A percentile compares a stretch with the other conserved stretches of the same genome.
These are phyloP conservation scores for Botia kubotai DNA, from an alignment of 2,797 vertebrate species.

Conservation along the genomic window DNA sequence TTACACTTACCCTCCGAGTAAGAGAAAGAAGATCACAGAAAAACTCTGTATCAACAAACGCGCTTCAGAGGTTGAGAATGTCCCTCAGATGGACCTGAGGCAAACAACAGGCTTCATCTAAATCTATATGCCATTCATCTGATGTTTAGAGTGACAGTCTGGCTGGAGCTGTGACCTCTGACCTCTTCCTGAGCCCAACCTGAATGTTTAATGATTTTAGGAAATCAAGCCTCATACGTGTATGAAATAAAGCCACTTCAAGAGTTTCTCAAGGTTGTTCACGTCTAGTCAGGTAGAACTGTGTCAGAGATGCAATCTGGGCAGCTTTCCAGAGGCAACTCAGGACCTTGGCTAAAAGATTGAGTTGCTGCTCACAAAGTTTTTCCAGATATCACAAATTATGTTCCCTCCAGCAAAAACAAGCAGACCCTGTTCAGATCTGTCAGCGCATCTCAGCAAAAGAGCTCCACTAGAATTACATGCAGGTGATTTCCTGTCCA, in stretches of 20 bases:
- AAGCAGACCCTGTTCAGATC: conserved; percentile 26
- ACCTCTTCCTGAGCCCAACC: neutral
- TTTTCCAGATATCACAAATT: conserved; percentile 50
- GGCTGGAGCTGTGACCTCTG: neutral
- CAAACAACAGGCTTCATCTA: neutral
- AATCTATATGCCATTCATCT: neutral
- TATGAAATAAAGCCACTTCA: conserved; percentile 27
- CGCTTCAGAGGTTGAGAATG: neutral
- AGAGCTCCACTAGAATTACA: conserved; percentile 12
- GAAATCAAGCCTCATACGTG: neutral
- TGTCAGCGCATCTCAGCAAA: conserved; percentile 30
- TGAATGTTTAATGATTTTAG: conserved; percentile 1
- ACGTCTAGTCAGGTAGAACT: conserved; percentile 17
- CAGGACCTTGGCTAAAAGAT: conserved; percentile 58
- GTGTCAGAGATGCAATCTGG: conserved; percentile 34
- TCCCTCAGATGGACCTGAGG: neutral
- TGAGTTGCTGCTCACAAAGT: conserved; percentile 51
- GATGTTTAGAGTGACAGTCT: neutral
- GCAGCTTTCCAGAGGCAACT: conserved; percentile 13
- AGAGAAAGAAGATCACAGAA: conserved; percentile 8
- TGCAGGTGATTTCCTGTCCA: neutral
- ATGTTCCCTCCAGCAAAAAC: conserved; percentile 50
- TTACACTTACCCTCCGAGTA: neutral
- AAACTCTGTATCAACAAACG: conserved; percentile 56
- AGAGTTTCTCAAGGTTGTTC: conserved; percentile 44